phyloP scores from a whole-genome alignment of 2,113 vertebrate genomes.

The Galeopterus variegatus region DNA sequence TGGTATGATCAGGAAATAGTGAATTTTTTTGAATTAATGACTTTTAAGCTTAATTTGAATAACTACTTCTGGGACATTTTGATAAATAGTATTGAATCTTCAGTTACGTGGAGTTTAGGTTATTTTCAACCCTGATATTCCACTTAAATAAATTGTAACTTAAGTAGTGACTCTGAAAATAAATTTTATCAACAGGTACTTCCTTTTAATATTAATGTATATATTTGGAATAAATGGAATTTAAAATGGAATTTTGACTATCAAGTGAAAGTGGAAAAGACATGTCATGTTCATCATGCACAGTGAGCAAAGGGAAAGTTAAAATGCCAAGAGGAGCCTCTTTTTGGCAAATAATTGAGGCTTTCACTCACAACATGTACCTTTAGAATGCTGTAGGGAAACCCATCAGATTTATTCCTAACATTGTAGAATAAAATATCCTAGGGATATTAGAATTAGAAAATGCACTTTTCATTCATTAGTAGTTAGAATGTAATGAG shows the following conservation, averaged over 20 bases:
- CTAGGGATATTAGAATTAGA: neutral
- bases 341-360: neutral
- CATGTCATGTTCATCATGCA: neutral
- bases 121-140: neutral
- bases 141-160: neutral
- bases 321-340: neutral
- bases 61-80: neutral
- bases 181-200: neutral
- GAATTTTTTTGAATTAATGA: neutral
- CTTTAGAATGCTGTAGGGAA: conserved; percentile 17
- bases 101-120: neutral
- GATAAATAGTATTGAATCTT: neutral
- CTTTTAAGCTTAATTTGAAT: neutral
- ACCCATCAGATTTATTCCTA: conserved; percentile 7
- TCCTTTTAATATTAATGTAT: conserved; percentile 54
- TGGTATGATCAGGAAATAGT: neutral
- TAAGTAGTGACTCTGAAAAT: conserved; percentile 53
- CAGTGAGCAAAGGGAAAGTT: conserved; percentile 8
- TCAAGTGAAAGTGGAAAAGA: neutral
- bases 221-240: conserved; percentile 38
- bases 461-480: conserved; percentile 3
- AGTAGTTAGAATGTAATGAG: neutral
- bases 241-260: neutral
- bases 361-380: neutral
- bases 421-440: neutral